Evolutionary conservation across 1,140 invertebrate genomes (phyloP), one percentile per base, ranked within the genome.

Genomic region (Triops cancriformis): DNA sequence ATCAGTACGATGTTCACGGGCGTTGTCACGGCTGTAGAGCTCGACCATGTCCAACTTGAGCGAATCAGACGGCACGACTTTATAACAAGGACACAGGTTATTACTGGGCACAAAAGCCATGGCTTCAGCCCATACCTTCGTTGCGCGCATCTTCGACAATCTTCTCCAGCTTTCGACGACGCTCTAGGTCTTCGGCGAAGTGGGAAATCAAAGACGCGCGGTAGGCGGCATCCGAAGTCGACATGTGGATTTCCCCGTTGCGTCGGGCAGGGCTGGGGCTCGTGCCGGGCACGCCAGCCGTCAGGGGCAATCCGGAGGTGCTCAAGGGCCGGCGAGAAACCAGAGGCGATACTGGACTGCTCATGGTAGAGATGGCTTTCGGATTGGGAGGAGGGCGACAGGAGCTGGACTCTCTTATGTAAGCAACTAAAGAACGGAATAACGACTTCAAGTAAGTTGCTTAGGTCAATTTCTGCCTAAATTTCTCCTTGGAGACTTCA

Each of bases 1-100:
- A 42, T 87, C 85, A 5, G 91, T 91, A 81, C 89, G 88, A 82
- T 92, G 91, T 1, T 82, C 81, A 43, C 85, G 83, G 0, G 88
- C 86, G 81, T 92, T 92, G 80, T 90, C 88, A 74, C 83, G 81
- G 0, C 88, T 86, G 80, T 90, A 90, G 76, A 91, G 86, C 79
- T 91, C 87, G 0, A 90, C 85, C 1, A 86, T 82, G 72, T 89
- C 86, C 6, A 91, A 87, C 77, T 87, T 86, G 76, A 90, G 81
- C 1, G 88, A 87, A 74, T 88, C 86, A 82, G 76, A 43, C n/a
- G 76, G 26, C 18, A 51, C 23, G 26, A 74, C 79, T 78, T 7
- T 14, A n/a, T 0, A 3, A 23, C 10, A 64, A 23, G 51, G n/a
- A n/a, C n/a, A n/a, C 18, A 14, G 51, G 10, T 64, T 23, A 23